phyloP scores from a whole-genome alignment of 2,888 invertebrate genomes.

The Noctua janthina region DNA sequence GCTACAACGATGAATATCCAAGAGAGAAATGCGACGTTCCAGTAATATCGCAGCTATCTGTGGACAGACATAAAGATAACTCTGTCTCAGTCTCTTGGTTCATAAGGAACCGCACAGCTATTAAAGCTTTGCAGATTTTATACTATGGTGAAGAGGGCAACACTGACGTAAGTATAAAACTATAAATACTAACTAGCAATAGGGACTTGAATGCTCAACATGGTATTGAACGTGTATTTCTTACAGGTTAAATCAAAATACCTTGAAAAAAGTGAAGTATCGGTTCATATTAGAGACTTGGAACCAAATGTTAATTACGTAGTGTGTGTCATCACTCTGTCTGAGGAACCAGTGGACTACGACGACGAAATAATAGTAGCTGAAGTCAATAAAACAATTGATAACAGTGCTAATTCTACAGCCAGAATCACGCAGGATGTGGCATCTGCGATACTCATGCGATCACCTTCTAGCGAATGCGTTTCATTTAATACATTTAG shows the following conservation, averaged over 20 bases:
- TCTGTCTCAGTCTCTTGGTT: slow-evolving; percentile 97
- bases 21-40: slow-evolving; percentile 91
- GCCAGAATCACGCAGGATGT: slow-evolving; percentile 81
- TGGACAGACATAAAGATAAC: slow-evolving; percentile 96
- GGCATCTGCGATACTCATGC: slow-evolving; percentile 81
- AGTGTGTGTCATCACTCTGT: slow-evolving; percentile 83
- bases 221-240: slow-evolving; percentile 18
- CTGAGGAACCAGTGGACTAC: slow-evolving; percentile 79
- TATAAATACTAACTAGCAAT: background rate
- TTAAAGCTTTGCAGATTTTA: slow-evolving; percentile 95
- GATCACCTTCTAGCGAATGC: slow-evolving; percentile 87
- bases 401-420: slow-evolving; percentile 75
- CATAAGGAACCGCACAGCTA: slow-evolving; percentile 95
- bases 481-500: slow-evolving; percentile 84
- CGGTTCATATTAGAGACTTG: slow-evolving; percentile 81
- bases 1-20: slow-evolving; percentile 85
- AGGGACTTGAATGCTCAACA: background rate
- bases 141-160: slow-evolving; percentile 91
- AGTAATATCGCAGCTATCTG: slow-evolving; percentile 94
- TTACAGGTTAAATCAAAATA: slow-evolving; percentile 85
- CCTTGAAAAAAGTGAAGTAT: slow-evolving; percentile 82
- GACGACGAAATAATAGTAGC: slow-evolving; percentile 71
- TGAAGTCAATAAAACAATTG: slow-evolving; percentile 75
- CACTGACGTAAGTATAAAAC: slow-evolving; percentile 75
- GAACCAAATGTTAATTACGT: slow-evolving; percentile 82